Base-by-base conservation (phyloP, 2,797 vertebrate genomes). In the Heliangelus exortis region DNA sequence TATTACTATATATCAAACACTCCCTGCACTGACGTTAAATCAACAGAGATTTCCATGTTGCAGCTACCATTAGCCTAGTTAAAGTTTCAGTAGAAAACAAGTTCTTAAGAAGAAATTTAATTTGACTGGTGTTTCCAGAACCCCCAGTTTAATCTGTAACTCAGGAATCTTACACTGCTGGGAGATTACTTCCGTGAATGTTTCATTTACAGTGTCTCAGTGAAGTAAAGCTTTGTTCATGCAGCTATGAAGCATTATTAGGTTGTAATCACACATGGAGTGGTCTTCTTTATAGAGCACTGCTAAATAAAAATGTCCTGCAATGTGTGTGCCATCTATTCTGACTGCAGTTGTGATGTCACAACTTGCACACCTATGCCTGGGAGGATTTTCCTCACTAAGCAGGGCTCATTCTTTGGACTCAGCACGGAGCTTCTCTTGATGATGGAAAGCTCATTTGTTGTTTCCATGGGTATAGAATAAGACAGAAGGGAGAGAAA, bases 321-420 rank as follows among this genome's bases (percentile, higher is more conserved):
- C 65, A 61, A 57, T 89, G 87, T 87, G 39, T 50, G 78, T 84
- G 16, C 78, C 75, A 67, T 71, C 77, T 91, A 72, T 93, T 92
- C 48, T 74, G 76, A 15, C 58, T 92, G 47, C 80, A 81, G 95
- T 96, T 95, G 73, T 54, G 58, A 83, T 91, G 90, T 92, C 1
- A 10, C n/a, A n/a, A n/a, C 45, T 84, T 83, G 55, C 85, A 90
- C 88, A 92, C 74, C 95, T 92, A 53, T 85, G 80, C 77, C 76
- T 74, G 36, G 45, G 81, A 71, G 29, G 50, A 50, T 95, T 94
- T 79, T 85, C 63, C 65, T 78, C 39, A 77, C 21, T 75, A 76
- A 82, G 74, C 72, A 31, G 75, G 25, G 31, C 48, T 90, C 43
- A n/a, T 89, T 88, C 62, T 90, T 92, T 89, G 45, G 59, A 84